Evolutionary conservation across 2,888 invertebrate species (phyloP).

Genomic region (Acheta domesticus): DNA sequence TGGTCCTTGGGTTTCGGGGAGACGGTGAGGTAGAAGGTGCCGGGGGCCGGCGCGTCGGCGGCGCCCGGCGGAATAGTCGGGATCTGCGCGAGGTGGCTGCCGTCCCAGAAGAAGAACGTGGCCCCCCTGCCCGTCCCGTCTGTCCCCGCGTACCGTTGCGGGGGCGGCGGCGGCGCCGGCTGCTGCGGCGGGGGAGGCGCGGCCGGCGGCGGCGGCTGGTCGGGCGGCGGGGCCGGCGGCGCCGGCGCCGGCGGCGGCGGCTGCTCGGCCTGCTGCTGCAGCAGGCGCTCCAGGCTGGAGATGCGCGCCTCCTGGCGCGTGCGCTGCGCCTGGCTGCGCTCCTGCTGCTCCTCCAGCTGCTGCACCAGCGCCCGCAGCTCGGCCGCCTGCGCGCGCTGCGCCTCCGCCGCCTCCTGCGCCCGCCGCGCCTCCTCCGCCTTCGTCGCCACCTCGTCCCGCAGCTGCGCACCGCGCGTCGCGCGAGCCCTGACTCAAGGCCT

Average conservation of each 20-base stretch:
- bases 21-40: background rate
- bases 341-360: conserved; percentile 57
- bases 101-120: background rate
- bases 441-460: conserved; percentile 43
- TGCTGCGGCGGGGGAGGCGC: background rate
- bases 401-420: conserved; percentile 53
- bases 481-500: no score
- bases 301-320: conserved; percentile 58
- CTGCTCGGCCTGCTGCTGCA: conserved; percentile 41
- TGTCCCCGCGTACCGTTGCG: conserved; percentile 23
- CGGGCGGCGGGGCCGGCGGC: background rate
- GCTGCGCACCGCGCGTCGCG: no score
- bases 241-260: background rate
- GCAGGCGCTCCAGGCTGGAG: conserved; percentile 54
- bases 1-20: background rate
- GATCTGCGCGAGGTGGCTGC: background rate
- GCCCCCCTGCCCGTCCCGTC: background rate
- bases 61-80: background rate
- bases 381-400: conserved; percentile 56
- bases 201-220: background rate
- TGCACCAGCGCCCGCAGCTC: conserved; percentile 56
- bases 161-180: conserved; percentile 22
- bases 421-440: conserved; percentile 55
- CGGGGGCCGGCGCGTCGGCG: background rate
- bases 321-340: conserved; percentile 57